Evolutionary conservation across 2,797 vertebrate species (phyloP).

Genomic region (Dermochelys coriacea): DNA sequence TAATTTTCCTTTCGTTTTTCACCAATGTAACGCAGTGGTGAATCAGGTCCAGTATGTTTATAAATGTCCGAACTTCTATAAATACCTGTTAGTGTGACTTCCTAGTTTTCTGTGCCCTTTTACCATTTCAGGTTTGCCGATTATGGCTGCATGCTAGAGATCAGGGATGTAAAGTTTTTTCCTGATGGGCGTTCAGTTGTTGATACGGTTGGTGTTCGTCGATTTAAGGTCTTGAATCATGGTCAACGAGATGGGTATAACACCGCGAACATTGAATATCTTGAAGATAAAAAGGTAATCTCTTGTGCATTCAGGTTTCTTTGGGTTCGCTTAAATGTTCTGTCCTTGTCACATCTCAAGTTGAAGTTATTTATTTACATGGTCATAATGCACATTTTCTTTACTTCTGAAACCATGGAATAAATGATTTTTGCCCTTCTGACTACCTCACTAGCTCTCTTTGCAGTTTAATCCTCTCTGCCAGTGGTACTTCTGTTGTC

Average conservation of each 20-base stretch:
- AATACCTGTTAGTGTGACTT: conserved; percentile 70
- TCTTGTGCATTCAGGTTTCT: conserved; percentile 68
- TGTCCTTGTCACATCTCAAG: conserved; percentile 69
- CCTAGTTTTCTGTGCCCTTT: conserved; percentile 58
- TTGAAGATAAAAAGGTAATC: conserved; percentile 93
- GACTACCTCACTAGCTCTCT: conserved; percentile 23
- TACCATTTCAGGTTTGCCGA: conserved; percentile 87
- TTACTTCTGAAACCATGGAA: conserved; percentile 54
- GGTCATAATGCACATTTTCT: background rate
- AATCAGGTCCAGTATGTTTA: conserved; percentile 64
- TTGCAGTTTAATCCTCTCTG: conserved; percentile 40
- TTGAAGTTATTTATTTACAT: background rate
- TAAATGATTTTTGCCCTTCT: background rate
- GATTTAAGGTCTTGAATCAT: conserved; percentile 92
- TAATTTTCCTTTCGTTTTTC: too few relatives aligned
- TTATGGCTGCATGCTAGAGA: conserved; percentile 94
- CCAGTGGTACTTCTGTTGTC: conserved; percentile 34
- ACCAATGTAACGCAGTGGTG: conserved; percentile 23
- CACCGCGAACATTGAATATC: conserved; percentile 93
- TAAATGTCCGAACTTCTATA: conserved; percentile 66
- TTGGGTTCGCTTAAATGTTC: conserved; percentile 66
- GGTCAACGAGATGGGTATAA: conserved; percentile 93
- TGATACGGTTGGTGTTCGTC: conserved; percentile 89
- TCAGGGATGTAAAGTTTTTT: conserved; percentile 93
- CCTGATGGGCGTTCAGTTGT: conserved; percentile 93